A percentile compares a stretch with the other conserved stretches of the same genome.
Evolutionary conservation across 2,888 invertebrate species (phyloP).

Genomic region (Melanostoma mellinum): DNA sequence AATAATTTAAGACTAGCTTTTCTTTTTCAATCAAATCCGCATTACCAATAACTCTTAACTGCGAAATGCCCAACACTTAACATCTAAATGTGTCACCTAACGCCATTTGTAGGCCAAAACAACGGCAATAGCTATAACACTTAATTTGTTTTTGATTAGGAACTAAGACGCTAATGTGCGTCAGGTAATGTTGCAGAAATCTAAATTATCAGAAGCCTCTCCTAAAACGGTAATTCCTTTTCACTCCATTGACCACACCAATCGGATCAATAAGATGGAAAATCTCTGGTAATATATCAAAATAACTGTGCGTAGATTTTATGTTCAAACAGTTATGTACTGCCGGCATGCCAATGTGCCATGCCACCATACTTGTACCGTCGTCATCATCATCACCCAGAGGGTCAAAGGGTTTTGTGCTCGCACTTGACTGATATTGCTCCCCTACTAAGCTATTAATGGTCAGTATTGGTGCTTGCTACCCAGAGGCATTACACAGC

Average conservation of each 20-base stretch:
- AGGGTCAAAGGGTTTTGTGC: slow-evolving; percentile 39
- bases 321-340: slow-evolving; percentile 12
- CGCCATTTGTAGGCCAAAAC: neutral
- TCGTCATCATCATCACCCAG: slow-evolving; percentile 14
- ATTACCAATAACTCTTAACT: no score
- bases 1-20: no score
- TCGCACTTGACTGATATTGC: slow-evolving; percentile 46
- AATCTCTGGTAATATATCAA: slow-evolving; percentile 81
- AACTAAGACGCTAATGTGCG: slow-evolving; percentile 33
- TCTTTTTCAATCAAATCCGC: no score
- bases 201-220: slow-evolving; percentile 15
- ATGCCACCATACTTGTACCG: slow-evolving; percentile 1
- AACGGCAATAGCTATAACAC: slow-evolving; percentile 2
- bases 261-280: slow-evolving; percentile 81
- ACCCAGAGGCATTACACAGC: slow-evolving; percentile 64
- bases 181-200: slow-evolving; percentile 28
- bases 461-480: slow-evolving; percentile 18
- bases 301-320: slow-evolving; percentile 75
- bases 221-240: slow-evolving; percentile 22
- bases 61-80: no score
- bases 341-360: slow-evolving; percentile 1
- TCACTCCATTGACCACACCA: slow-evolving; percentile 69
- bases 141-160: slow-evolving; percentile 25
- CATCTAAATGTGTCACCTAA: no score
- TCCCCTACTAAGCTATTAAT: slow-evolving; percentile 32